phyloP scores from a whole-genome alignment of 2,113 vertebrate genomes.

The Scopus umbretta region DNA sequence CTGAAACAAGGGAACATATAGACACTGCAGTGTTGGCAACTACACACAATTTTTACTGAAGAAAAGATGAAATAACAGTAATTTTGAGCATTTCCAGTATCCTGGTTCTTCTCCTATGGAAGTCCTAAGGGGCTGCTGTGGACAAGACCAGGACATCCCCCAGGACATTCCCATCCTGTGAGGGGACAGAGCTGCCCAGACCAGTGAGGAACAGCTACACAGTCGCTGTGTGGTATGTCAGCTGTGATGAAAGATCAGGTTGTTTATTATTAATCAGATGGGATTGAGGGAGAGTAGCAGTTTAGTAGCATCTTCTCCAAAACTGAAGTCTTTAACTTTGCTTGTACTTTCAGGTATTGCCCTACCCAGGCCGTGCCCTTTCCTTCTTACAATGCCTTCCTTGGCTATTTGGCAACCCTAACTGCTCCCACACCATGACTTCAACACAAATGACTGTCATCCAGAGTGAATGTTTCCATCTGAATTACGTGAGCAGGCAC shows the following conservation, averaged over 20 bases:
- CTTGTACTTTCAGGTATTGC: background rate
- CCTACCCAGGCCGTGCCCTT: background rate
- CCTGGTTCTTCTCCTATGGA: background rate
- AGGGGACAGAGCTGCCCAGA: background rate
- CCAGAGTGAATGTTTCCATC: constrained; percentile 18
- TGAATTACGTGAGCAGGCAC: constrained; percentile 31
- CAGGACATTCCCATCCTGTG: background rate
- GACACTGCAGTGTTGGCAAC: background rate
- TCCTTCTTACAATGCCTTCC: background rate
- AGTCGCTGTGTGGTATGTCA: background rate
- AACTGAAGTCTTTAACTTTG: background rate
- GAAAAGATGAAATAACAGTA: background rate
- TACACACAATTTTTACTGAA: background rate
- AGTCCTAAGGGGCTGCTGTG: background rate
- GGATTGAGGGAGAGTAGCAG: background rate
- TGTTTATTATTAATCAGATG: background rate
- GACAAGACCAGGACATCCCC: background rate
- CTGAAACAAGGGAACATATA: background rate
- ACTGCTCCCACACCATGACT: constrained; percentile 41
- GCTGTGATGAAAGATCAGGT: background rate
- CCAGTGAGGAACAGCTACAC: background rate
- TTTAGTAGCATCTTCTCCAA: background rate
- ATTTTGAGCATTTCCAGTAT: background rate
- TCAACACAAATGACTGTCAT: constrained; percentile 43
- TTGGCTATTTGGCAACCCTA: constrained; percentile 40